Conservation (phyloP, 2,888 invertebrate genomes). For the Caenorhabditis sp. region DNA sequence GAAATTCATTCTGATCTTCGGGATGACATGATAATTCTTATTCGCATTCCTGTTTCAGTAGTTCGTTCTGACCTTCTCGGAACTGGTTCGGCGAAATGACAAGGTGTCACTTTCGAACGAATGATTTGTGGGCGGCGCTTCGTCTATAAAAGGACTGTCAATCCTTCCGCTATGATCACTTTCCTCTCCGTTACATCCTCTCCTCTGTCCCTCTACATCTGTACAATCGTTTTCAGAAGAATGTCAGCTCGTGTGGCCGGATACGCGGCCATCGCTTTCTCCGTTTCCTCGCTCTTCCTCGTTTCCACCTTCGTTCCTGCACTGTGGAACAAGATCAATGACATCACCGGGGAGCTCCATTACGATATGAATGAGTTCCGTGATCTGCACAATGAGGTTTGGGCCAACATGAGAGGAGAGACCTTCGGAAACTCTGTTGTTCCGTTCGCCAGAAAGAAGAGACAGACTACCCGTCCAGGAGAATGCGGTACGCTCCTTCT, state of each 20-base stretch:
- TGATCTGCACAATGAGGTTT: slow-evolving; percentile 59
- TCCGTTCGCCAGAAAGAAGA: slow-evolving; percentile 63
- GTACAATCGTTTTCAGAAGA: background rate
- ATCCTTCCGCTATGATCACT: slow-evolving; percentile 1
- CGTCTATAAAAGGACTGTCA: slow-evolving; percentile 25
- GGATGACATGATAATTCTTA: slow-evolving; percentile 22
- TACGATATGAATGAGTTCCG: slow-evolving; percentile 63
- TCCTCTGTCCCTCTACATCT: background rate
- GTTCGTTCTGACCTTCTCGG: slow-evolving; percentile 19
- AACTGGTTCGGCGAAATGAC: slow-evolving; percentile 10
- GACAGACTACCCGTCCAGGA: slow-evolving; percentile 62
- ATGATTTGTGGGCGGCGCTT: slow-evolving; percentile 26
- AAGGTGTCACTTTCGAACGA: slow-evolving; percentile 38
- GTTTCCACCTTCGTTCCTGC: slow-evolving; percentile 62
- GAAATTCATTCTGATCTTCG: background rate
- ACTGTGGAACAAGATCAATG: slow-evolving; percentile 61
- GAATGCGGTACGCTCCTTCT: slow-evolving; percentile 51
- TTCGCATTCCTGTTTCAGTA: background rate
- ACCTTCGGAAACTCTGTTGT: slow-evolving; percentile 57
- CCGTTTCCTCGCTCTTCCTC: slow-evolving; percentile 54
- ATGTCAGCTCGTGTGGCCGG: slow-evolving; percentile 66
- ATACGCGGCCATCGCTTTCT: slow-evolving; percentile 65
- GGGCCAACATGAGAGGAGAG: slow-evolving; percentile 57
- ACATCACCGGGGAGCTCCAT: slow-evolving; percentile 62
- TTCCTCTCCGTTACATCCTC: no score